A percentile compares a stretch with the other conserved stretches of the same genome.
These are phyloP conservation scores for Micropoecilia bifurca DNA, from an alignment of 2,797 vertebrate genomes.

Conservation along the genomic window DNA sequence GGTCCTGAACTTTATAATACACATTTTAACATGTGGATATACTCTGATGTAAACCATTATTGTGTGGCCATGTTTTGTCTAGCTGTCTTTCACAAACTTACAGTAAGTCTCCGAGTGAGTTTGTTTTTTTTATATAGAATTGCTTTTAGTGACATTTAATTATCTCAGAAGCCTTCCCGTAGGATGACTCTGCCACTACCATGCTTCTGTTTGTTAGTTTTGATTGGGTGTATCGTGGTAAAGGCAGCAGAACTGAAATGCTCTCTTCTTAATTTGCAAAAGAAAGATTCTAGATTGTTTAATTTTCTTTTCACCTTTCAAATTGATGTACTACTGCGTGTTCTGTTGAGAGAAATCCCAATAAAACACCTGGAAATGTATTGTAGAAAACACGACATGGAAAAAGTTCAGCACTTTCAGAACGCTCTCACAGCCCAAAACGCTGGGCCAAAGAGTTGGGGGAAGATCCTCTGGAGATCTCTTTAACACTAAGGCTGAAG, in stretches of 20 bases:
- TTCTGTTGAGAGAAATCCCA: neutral
- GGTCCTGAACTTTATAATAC: neutral
- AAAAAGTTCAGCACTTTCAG: neutral
- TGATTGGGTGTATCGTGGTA: neutral
- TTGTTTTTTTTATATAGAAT: too few relatives aligned
- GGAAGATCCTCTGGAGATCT: constrained; percentile 53
- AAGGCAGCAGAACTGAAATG: neutral
- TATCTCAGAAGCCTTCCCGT: neutral
- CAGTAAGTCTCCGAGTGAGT: neutral
- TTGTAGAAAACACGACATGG: neutral
- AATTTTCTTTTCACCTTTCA: neutral
- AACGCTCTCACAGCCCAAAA: constrained; percentile 9
- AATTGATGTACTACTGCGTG: neutral
- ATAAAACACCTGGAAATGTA: neutral
- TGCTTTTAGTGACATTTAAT: neutral
- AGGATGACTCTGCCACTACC: neutral
- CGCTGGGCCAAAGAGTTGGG: constrained; percentile 42
- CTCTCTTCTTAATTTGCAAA: neutral
- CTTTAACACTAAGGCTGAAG: constrained; percentile 23
- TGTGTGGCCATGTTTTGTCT: neutral
- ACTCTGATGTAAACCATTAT: neutral
- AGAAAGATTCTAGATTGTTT: neutral
- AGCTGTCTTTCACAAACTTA: neutral
- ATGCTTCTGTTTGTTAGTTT: neutral
- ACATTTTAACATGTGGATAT: neutral